These are phyloP conservation scores for Chaetorhynchus papuensis DNA, from an alignment of 2,113 vertebrate species.

Conservation along the genomic window DNA sequence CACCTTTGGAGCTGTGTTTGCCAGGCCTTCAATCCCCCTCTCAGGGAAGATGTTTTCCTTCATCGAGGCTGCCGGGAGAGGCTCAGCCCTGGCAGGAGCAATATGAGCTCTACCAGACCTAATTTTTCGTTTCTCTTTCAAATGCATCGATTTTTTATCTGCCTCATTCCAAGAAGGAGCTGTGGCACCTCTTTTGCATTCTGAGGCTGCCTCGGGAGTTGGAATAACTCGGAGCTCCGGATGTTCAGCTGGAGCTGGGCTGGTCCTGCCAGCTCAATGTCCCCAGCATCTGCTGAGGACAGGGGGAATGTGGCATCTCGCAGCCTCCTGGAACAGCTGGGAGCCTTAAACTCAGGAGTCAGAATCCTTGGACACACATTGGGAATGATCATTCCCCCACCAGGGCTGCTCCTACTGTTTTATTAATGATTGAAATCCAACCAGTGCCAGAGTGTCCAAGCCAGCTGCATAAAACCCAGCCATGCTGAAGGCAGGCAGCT, in stretches of 20 bases:
- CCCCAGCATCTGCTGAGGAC: neutral
- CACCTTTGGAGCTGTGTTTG: neutral
- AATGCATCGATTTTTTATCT: constrained; percentile 25
- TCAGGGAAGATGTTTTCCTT: neutral
- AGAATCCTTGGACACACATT: neutral
- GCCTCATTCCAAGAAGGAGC: neutral
- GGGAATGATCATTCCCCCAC: neutral
- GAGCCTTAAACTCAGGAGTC: neutral
- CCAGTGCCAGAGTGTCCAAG: neutral
- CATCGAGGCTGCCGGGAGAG: neutral
- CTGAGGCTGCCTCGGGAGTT: neutral
- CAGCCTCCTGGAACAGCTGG: neutral
- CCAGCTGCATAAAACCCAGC: neutral
- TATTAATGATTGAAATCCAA: neutral
- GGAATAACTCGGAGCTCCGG: neutral
- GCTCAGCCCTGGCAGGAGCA: neutral
- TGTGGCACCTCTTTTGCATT: constrained; percentile 28
- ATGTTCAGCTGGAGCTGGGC: neutral
- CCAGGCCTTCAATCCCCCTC: neutral
- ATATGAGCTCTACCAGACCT: neutral
- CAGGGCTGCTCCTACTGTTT: neutral
- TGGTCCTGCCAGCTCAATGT: neutral
- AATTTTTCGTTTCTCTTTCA: constrained; percentile 37
- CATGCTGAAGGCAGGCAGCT: neutral
- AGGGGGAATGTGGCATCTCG: neutral